Percentiles rank a stretch among this genome's conserved stretches.
These are phyloP conservation scores for Synergus laeviventris DNA, from an alignment of 2,888 invertebrate genomes.

Conservation along the genomic window DNA sequence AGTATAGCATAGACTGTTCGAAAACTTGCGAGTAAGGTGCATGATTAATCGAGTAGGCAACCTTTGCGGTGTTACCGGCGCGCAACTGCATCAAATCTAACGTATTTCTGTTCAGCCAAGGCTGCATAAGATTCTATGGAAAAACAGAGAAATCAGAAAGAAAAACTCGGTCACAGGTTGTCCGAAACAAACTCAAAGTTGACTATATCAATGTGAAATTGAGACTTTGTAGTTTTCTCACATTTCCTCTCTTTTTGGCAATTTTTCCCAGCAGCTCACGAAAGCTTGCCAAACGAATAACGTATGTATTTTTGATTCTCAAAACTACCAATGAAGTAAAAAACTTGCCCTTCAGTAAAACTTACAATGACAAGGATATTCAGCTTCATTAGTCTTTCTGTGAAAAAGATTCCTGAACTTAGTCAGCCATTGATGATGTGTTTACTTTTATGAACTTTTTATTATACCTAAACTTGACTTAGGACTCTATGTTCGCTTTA, in stretches of 20 bases:
- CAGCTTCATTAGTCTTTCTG: background rate
- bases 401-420: background rate
- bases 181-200: background rate
- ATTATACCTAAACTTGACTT: background rate
- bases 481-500: background rate
- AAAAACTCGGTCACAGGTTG: background rate
- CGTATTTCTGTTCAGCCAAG: conserved; percentile 20
- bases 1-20: conserved; percentile 39
- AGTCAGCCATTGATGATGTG: background rate
- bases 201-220: background rate
- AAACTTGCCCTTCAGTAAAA: background rate
- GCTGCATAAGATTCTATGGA: background rate
- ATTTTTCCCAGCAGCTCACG: background rate
- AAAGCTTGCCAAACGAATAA: background rate
- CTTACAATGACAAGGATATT: background rate
- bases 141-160: background rate
- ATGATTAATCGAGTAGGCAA: conserved; percentile 59
- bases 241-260: background rate
- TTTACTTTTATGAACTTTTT: background rate
- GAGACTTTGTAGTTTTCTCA: background rate
- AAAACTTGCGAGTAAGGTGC: conserved; percentile 50
- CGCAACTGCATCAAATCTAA: conserved; percentile 30
- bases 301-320: background rate
- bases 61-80: conserved; percentile 48
- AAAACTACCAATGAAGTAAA: background rate